Percentiles rank a stretch among this genome's conserved stretches.
Evolutionary conservation across 2,888 invertebrate species (phyloP).

Genomic region (Tenthredo distinguenda): DNA sequence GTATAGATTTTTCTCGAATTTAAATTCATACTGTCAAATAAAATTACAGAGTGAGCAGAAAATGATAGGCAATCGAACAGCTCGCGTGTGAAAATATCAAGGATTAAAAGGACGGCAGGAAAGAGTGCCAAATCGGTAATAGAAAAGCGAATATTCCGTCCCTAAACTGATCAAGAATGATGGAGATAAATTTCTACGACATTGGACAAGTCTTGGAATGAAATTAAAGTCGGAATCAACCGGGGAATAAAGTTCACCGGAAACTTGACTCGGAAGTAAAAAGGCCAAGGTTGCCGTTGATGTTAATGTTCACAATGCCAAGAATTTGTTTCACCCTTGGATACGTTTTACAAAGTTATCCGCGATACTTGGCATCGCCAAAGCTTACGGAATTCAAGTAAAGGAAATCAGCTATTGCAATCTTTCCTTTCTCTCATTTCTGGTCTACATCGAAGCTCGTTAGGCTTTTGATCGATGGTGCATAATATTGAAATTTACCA

Average conservation of each 20-base stretch:
- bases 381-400: neutral
- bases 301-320: neutral
- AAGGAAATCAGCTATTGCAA: neutral
- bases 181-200: neutral
- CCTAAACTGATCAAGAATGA: neutral
- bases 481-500: constrained; percentile 11
- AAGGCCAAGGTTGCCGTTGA: constrained; percentile 10
- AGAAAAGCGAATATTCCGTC: neutral
- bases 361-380: neutral
- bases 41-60: constrained; percentile 11
- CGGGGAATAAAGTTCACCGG: neutral
- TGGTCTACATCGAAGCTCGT: neutral
- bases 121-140: neutral
- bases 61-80: neutral
- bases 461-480: neutral
- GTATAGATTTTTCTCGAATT: neutral
- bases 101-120: neutral
- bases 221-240: neutral
- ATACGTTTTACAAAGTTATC: neutral
- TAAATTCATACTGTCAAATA: constrained; percentile 1
- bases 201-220: neutral
- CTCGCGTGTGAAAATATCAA: constrained; percentile 9
- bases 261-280: neutral
- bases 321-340: neutral
- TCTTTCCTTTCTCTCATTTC: neutral